Evolutionary conservation across 2,797 vertebrate species (phyloP), one percentile per base, ranked within the genome.

Genomic region (Austrolebias charrua): DNA sequence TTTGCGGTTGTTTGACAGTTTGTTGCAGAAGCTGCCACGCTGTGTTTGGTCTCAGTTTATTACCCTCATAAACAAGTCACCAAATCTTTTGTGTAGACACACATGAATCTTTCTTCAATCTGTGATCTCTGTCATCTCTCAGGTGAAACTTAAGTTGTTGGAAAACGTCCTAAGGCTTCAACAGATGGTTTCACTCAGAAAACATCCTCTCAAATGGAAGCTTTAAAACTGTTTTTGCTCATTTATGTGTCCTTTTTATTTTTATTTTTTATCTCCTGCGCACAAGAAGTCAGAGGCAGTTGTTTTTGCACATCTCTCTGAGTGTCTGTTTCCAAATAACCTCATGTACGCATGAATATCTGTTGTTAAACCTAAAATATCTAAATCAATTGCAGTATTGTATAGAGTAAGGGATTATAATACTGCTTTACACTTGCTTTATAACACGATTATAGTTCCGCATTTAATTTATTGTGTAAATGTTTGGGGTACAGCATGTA

Each of bases 11-110:
- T 67, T 60, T 60, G 66, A 45, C 63, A 66, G 46, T 68, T 69
- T 66, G 11, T 71, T 54, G 63, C 63, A 63, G 52, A 10, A 51
- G 47, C 71, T 53, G 70, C 49, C 50, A 16, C 72, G 75, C 42
- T 71, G 48, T 70, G 66, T 64, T 78, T 64, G 56, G 69, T 61
- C 63, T 67, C 46, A 78, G 52, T 73, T 77, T 28, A 55, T 38
- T 46, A 33, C 5, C 56, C 38, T 61, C 61, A 71, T 80, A 69
- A 78, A 57, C 33, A 69, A 55, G 55, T 35, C 49, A 35, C 38
- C 50, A 14, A 63, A 48, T 63, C 54, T 66, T 71, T 79, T 72
- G 61, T 63, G 71, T 35, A 57, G 71, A 64, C 48, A 51, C 8
- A 5, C 45, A 54, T 35, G 47, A 60, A 64, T 54, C 31, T 44